Evolutionary conservation across 2,888 invertebrate genomes (phyloP), one percentile per base, ranked within the genome.

Genomic region (Sylvicola cinctus): DNA sequence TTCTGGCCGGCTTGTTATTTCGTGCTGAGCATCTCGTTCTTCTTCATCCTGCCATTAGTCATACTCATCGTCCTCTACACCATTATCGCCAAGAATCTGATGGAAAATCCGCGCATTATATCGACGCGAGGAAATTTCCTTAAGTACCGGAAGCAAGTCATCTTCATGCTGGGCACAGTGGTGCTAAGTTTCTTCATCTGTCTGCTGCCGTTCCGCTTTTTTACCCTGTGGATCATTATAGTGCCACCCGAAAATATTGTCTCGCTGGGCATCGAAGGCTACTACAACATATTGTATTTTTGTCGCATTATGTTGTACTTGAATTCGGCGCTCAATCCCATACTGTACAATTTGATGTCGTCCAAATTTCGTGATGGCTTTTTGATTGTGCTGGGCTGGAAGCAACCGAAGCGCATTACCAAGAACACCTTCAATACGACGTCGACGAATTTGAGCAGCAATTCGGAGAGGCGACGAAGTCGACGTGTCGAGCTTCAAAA

Each of bases 111-210:
- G 1, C 67, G 71, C 31, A 68, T 77, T 42, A 72, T 74, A 41
- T 66, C 71, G 1, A 70, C 73, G 39, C 60, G 63, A 42, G 62
- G 57, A 40, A 59, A 63, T 15, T 70, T 75, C 34, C 54, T 76
- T 4, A 67, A 77, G 44, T 77, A 80, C 49, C 67, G 80, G 35
- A 79, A 76, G 46, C 79, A 80, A 62, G 74, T 87, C 16, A 83
- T 88, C 28, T 60, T 84, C 34, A 88, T 88, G 88, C 60, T 90
- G 23, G 83, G 80, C 6, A 80, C 85, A 0, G 88, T 90, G 0
- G 87, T 90, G 0, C 53, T 85, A 17, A 81, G 84, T 33, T 93
- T 91, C 59, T 91, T 93, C 55, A 59, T 88, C 34, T 90, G 88
- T 49, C 65, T 91, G 29, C 58, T 91, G 38, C 91, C 91, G 1